Base-by-base conservation (phyloP, 2,888 invertebrate genomes). In the Hedya salicella region DNA sequence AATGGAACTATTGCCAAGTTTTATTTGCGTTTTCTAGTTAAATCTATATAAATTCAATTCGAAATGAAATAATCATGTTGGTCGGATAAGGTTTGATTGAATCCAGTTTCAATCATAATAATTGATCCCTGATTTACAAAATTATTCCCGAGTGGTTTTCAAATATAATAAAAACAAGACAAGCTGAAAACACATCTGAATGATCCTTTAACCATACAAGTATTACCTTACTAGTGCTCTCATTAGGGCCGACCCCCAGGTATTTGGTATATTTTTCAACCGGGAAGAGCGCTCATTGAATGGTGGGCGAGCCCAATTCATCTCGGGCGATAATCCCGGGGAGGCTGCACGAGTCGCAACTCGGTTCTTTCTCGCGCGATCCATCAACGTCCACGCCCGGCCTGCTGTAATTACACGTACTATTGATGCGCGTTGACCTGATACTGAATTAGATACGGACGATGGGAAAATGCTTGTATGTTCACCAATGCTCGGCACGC, bases 351-450 rank as follows among this genome's bases (percentile, higher is more conserved):
- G 69, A 64, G 70, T 69, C 67, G 69, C 49, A 19, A 16, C 11
- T 46, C 25, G 48, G 61, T 49, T 48, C 68, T 68, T 65, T 60
- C 69, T 67, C 62, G 30, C 54, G 57, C 68, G 69, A 73, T 73
- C 71, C 68, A 73, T 73, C 73, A 71, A 71, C 66, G 73, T 71
- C 73, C 49, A 14, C 57, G 54, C 42, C 56, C 30, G 50, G 50
- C 56, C 46, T 42, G 61, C 19, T 17, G 62, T 62, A 67, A 65
- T 69, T 67, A 68, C 68, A 66, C 46, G 54, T 61, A 50, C 36
- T 67, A 67, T 67, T 62, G 67, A 50, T 67, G 48, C 62, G 66
- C 54, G 40, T 17, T 67, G 60, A 62, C 53, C 62, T 62, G 49
- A 61, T 60, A 53, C 63, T n/a, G 42, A 54, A 53, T 67, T 40